Evolutionary conservation across 2,113 vertebrate genomes (phyloP), one percentile per base, ranked within the genome.

Genomic region (Motacilla alba): DNA sequence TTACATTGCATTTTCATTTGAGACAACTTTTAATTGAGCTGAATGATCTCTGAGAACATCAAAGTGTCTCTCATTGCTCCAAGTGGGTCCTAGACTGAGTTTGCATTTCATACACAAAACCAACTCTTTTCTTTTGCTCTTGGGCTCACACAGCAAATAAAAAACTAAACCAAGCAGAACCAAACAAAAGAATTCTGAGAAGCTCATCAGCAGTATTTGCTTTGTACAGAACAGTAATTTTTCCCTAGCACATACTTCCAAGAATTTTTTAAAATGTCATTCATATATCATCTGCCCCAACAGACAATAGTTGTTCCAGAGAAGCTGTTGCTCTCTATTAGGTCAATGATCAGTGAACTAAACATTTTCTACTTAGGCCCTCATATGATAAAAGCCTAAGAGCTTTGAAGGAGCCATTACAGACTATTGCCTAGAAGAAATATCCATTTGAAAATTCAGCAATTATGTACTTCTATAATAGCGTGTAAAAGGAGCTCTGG

Each of bases 361-460:
- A 98, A 95, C 97, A 97, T 97, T 98, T 98, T 95, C 95, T 97
- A 90, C 93, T 97, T 97, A 96, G 94, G 92, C 92, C 97, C 98
- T 98, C 97, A 92, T 89, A 75, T 93, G 96, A 98, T 97, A 97
- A 98, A 98, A 97, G 96, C 96, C 94, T 97, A 96, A 97, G 97
- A 98, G 97, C 96, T 97, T 97, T 97, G 96, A 98, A 98, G 96
- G 90, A 96, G 95, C 96, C 97, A 97, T 98, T 98, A 98, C 70
- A 93, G 94, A 92, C 81, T 81, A 97, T 97, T 97, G 97, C 83
- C 96, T 98, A 95, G 94, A 97, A 98, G 97, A 98, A 98, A 97
- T 93, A 97, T 78, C 91, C 76, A 96, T 97, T 96, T 97, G 96
- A 97, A 98, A 98, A 97, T 95, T 97, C 95, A 96, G 91, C 97